Conservation (phyloP, 2,113 vertebrate species). For the Scomber scombrus region DNA sequence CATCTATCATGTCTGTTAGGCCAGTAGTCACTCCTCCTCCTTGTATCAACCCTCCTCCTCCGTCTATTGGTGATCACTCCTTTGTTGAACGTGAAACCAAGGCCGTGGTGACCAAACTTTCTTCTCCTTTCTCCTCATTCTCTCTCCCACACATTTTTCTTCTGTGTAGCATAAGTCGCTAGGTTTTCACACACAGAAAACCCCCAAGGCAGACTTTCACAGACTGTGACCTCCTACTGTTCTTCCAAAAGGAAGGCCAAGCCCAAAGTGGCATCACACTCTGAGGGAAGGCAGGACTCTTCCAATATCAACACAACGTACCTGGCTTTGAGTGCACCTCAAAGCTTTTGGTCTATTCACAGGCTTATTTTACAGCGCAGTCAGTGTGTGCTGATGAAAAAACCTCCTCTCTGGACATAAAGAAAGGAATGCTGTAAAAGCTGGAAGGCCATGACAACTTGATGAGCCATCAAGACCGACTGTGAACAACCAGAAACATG, state of each 20-base stretch:
- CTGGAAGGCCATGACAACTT: constrained; percentile 61
- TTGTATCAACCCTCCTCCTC: neutral
- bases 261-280: constrained; percentile 55
- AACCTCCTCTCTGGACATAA: constrained; percentile 53
- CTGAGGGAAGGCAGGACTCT: constrained; percentile 29
- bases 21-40: constrained; percentile 53
- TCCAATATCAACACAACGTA: constrained; percentile 59
- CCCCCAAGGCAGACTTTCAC: constrained; percentile 36
- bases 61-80: constrained; percentile 60
- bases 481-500: constrained; percentile 57
- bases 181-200: constrained; percentile 76
- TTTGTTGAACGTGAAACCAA: constrained; percentile 69
- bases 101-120: constrained; percentile 36
- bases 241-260: constrained; percentile 50
- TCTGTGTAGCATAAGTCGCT: constrained; percentile 80
- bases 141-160: constrained; percentile 36
- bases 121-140: constrained; percentile 19
- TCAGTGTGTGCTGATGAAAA: constrained; percentile 37
- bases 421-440: constrained; percentile 73
- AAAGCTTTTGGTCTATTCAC: constrained; percentile 65
- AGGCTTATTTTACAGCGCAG: constrained; percentile 61
- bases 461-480: constrained; percentile 62
- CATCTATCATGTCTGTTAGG: constrained; percentile 79
- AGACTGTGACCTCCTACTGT: constrained; percentile 40
- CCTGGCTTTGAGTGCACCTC: constrained; percentile 64